Evolutionary conservation across 2,797 vertebrate species (phyloP), one percentile per base, ranked within the genome.

Genomic region (Molossus molossus): DNA sequence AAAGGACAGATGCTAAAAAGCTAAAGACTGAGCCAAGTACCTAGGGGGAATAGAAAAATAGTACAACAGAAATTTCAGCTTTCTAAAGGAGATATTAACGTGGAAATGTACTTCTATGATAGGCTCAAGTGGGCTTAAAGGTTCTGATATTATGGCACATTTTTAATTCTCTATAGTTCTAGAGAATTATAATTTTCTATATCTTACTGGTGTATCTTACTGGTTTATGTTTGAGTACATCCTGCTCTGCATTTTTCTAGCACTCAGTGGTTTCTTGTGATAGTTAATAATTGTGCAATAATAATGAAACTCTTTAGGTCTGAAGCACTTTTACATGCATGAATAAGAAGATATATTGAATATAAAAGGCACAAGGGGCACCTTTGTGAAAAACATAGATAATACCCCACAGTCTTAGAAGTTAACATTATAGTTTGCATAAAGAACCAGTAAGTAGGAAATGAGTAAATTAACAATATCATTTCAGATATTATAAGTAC

Each of bases 331-430:
- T 91, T 76, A 82, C 17, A 60, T 45, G 8, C 11, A 81, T 77
- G 79, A 15, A 82, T 87, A 45, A 55, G 87, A 64, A 67, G 64
- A 57, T 27, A 4, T 9, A 7, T 20, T 77, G 37, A 90, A 27
- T 40, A 60, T 25, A 64, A 90, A 91, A 90, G 55, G 7, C 7
- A 85, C 9, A 70, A 53, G 12, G 29, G n/a, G 40, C 12, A 33
- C 15, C 50, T 87, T 58, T 67, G 58, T 82, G 13, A 83, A 92
- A 93, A 62, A 76, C 17, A 91, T 45, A 95, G 53, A 85, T 85
- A 94, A 87, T n/a, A 85, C 11, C 15, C n/a, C 58, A 80, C 40
- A 18, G 0, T 91, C 79, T 92, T 60, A 87, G 86, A 92, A 60
- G 40, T 82, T 88, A 89, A 57, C 11, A 33, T 45, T 80, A 20